These are phyloP conservation scores for Panagrolaimus sp. DNA, from an alignment of 1,140 invertebrate genomes.

Conservation along the genomic window DNA sequence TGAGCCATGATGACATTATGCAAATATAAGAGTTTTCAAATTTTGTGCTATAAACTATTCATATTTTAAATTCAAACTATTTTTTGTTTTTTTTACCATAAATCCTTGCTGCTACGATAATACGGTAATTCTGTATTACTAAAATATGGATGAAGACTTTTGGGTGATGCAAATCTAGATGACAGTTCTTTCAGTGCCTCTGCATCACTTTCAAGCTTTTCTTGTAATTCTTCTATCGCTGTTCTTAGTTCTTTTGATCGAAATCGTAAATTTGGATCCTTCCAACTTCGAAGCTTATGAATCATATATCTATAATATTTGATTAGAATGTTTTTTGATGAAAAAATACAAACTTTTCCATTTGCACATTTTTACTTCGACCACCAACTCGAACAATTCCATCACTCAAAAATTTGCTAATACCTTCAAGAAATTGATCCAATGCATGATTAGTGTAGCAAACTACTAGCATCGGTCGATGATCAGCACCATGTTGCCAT, in stretches of 20 bases:
- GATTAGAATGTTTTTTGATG: background rate
- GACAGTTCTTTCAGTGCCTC: too few relatives aligned
- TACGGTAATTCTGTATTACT: too few relatives aligned
- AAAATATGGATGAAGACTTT: too few relatives aligned
- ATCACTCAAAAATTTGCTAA: conserved; percentile 58
- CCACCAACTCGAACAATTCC: conserved; percentile 69
- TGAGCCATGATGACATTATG: too few relatives aligned
- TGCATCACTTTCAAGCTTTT: too few relatives aligned
- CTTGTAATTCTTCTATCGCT: too few relatives aligned
- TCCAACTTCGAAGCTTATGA: background rate
- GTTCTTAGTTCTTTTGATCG: background rate
- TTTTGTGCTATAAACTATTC: too few relatives aligned
- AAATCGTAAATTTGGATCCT: background rate
- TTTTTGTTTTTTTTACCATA: too few relatives aligned
- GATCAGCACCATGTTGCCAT: conserved; percentile 56
- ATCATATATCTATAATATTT: conserved; percentile 1
- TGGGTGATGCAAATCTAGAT: too few relatives aligned
- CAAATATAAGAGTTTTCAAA: too few relatives aligned
- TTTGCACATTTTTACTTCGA: conserved; percentile 63
- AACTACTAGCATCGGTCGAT: conserved; percentile 70
- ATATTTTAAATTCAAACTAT: too few relatives aligned
- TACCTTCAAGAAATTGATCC: conserved; percentile 78
- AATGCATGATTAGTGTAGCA: conserved; percentile 62
- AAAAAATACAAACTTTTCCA: conserved; percentile 28
- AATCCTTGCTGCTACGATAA: too few relatives aligned